Percentiles rank a stretch among this genome's conserved stretches.
phyloP scores from a whole-genome alignment of 2,113 vertebrate species.

The Hymenochirus boettgeri region DNA sequence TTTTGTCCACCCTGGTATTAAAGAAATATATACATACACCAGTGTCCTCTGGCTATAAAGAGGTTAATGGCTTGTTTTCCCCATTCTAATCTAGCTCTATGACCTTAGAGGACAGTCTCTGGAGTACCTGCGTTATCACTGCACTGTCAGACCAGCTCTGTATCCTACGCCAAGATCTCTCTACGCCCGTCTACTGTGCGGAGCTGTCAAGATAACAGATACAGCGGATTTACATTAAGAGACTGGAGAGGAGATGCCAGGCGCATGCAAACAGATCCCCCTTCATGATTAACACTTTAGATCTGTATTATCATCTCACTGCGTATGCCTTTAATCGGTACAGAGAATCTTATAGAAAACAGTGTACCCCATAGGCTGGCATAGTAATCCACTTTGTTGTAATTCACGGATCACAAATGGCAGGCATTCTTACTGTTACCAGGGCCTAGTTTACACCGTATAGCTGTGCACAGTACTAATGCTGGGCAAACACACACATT shows the following conservation, averaged over 20 bases:
- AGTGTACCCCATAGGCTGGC: too few species aligned
- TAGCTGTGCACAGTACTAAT: too few species aligned
- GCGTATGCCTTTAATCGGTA: too few species aligned
- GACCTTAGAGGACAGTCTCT: conserved; percentile 16
- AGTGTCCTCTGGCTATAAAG: background rate
- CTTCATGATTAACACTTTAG: background rate
- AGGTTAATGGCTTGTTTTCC: background rate
- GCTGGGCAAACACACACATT: too few species aligned
- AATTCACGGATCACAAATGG: too few species aligned
- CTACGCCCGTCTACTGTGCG: background rate
- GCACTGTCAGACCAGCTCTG: conserved; percentile 19
- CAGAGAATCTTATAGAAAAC: too few species aligned
- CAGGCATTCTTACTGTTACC: too few species aligned
- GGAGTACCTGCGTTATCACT: conserved; percentile 28
- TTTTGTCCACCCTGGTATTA: background rate
- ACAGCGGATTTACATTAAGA: conserved; percentile 23
- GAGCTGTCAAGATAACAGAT: conserved; percentile 31
- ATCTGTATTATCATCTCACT: too few species aligned
- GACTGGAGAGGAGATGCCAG: background rate
- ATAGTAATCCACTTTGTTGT: too few species aligned
- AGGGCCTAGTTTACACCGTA: too few species aligned
- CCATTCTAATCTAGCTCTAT: conserved; percentile 16
- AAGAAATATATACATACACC: background rate
- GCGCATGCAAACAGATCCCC: background rate
- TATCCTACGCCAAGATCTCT: conserved; percentile 12